Percentiles rank a stretch among this genome's conserved stretches.
phyloP scores from a whole-genome alignment of 2,113 vertebrate species.

The Brachyhypopomus occidentalis region DNA sequence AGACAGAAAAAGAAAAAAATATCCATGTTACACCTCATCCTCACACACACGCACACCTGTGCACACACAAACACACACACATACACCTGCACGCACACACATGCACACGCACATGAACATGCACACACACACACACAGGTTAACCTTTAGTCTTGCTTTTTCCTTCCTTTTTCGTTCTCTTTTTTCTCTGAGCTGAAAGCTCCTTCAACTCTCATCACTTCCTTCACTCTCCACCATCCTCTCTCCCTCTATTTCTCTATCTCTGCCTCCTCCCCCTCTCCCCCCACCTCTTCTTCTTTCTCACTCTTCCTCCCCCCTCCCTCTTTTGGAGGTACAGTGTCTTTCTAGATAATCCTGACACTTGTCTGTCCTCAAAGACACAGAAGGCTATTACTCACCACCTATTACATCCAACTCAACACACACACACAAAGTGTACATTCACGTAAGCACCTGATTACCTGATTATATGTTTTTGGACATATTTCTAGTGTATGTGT shows the following conservation, averaged over 20 bases:
- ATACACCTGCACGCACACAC: neutral
- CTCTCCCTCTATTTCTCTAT: too few species aligned
- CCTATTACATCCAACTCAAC: neutral
- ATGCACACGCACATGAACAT: neutral
- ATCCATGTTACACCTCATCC: conserved; percentile 7
- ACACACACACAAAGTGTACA: conserved; percentile 5
- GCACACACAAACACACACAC: neutral
- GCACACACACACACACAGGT: too few species aligned
- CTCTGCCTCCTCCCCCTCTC: conserved; percentile 1
- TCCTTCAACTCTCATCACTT: neutral
- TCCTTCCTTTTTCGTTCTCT: conserved; percentile 1
- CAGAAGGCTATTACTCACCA: conserved; percentile 12
- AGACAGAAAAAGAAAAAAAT: neutral
- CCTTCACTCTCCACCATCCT: too few species aligned
- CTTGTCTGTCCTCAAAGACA: conserved; percentile 2
- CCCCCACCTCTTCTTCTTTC: too few species aligned
- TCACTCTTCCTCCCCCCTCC: neutral
- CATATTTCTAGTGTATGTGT: neutral
- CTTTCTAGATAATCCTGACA: neutral
- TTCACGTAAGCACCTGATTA: too few species aligned
- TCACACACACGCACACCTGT: neutral
- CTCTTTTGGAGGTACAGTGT: neutral
- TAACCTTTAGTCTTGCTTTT: neutral
- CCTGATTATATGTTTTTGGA: neutral
- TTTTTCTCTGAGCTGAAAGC: neutral